Evolutionary conservation across 1,140 invertebrate species (phyloP).

Genomic region (Ganaspis sp.): DNA sequence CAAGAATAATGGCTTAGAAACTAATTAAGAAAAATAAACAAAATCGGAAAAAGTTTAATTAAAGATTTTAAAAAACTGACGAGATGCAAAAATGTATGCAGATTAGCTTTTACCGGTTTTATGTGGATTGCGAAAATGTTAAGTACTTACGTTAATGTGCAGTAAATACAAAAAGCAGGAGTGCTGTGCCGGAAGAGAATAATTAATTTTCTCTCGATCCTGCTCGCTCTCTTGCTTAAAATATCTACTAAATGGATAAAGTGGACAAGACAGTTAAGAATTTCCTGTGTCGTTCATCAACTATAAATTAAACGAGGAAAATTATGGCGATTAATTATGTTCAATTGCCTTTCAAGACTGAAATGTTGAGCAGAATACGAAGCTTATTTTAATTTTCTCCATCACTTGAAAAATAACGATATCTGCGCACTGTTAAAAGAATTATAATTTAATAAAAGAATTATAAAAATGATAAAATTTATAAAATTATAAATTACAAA

Average conservation of each 20-base stretch:
- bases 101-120: slow-evolving; percentile 20
- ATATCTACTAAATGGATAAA: slow-evolving; percentile 13
- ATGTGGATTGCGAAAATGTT: neutral
- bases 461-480: too few relatives aligned
- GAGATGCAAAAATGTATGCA: neutral
- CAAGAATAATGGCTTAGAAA: too few relatives aligned
- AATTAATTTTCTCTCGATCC: slow-evolving; percentile 25
- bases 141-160: slow-evolving; percentile 11
- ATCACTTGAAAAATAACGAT: too few relatives aligned
- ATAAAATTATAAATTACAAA: too few relatives aligned
- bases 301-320: slow-evolving; percentile 7
- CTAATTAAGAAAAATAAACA: too few relatives aligned
- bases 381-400: too few relatives aligned
- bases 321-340: slow-evolving; percentile 5
- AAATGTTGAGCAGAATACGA: too few relatives aligned
- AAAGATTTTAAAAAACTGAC: neutral
- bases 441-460: too few relatives aligned
- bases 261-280: slow-evolving; percentile 23
- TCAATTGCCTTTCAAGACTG: neutral
- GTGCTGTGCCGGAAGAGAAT: neutral
- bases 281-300: slow-evolving; percentile 27
- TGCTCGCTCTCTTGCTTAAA: neutral
- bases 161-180: slow-evolving; percentile 19
- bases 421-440: too few relatives aligned
- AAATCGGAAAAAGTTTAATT: neutral